Evolutionary conservation across 2,797 vertebrate genomes (phyloP).

Genomic region (Gallinago solitaria): DNA sequence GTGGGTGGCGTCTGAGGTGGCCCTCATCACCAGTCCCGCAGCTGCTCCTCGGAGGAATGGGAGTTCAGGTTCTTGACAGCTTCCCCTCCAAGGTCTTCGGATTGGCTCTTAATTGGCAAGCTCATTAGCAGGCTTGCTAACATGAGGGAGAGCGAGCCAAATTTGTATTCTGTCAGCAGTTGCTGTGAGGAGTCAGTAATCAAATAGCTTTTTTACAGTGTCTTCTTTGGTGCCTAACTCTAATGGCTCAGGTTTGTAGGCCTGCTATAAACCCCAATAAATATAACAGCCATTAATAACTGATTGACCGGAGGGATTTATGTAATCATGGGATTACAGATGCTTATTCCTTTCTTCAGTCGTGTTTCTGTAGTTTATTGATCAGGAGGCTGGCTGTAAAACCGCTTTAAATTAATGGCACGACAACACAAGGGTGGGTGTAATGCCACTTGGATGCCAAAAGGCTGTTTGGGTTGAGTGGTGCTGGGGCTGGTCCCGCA

Average conservation of each 20-base stretch:
- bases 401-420: slow-evolving; percentile 48
- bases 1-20: background rate
- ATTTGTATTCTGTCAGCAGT: slow-evolving; percentile 57
- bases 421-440: background rate
- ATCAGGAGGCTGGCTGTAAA: slow-evolving; percentile 42
- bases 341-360: slow-evolving; percentile 47
- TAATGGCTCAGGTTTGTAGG: slow-evolving; percentile 55
- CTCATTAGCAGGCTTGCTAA: slow-evolving; percentile 36
- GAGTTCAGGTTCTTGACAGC: slow-evolving; percentile 52
- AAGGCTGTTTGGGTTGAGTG: background rate
- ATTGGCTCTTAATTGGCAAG: slow-evolving; percentile 58
- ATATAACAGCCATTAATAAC: slow-evolving; percentile 57
- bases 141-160: background rate
- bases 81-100: slow-evolving; percentile 49
- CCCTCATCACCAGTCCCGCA: background rate
- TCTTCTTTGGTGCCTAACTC: background rate
- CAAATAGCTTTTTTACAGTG: slow-evolving; percentile 24
- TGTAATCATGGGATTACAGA: slow-evolving; percentile 59
- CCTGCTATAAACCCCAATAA: slow-evolving; percentile 64
- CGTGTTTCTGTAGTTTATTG: slow-evolving; percentile 53
- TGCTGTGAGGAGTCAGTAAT: slow-evolving; percentile 36
- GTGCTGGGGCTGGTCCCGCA: background rate
- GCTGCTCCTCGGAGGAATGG: slow-evolving; percentile 5
- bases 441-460: background rate
- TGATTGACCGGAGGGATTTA: slow-evolving; percentile 57